Percentiles rank a stretch among this genome's conserved stretches.
Evolutionary conservation across 2,797 vertebrate species (phyloP).

Genomic region (Mastacembelus armatus): DNA sequence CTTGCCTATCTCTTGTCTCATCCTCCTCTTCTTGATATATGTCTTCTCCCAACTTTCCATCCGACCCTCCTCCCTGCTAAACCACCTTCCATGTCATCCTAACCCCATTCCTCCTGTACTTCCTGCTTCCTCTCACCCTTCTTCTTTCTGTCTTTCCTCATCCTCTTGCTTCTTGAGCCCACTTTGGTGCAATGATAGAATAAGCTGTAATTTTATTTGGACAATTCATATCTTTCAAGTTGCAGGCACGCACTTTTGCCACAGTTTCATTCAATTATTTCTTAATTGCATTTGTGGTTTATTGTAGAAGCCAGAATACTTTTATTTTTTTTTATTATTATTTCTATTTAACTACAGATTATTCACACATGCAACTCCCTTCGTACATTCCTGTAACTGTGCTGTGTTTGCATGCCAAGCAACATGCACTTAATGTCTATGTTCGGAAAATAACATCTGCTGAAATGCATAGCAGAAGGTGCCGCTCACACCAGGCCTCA

Average conservation of each 20-base stretch:
- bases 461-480: conserved; percentile 19
- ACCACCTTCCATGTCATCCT: conserved; percentile 19
- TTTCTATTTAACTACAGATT: neutral
- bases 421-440: conserved; percentile 9
- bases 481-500: conserved; percentile 33
- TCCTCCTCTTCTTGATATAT: conserved; percentile 50
- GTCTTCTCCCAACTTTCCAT: conserved; percentile 34
- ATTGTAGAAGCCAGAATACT: neutral
- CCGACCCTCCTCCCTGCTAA: conserved; percentile 26
- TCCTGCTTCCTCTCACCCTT: conserved; percentile 23
- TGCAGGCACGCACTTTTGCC: no score
- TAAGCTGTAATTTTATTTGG: neutral
- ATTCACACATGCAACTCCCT: neutral
- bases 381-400: neutral
- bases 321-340: neutral
- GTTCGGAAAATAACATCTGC: conserved; percentile 35
- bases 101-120: conserved; percentile 21
- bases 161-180: neutral
- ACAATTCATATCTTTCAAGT: no score
- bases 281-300: no score
- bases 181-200: neutral
- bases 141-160: conserved; percentile 5
- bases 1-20: conserved; percentile 58
- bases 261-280: no score
- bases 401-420: neutral